Evolutionary conservation across 2,113 vertebrate genomes (phyloP).

Genomic region (Coryphaenoides rupestris): DNA sequence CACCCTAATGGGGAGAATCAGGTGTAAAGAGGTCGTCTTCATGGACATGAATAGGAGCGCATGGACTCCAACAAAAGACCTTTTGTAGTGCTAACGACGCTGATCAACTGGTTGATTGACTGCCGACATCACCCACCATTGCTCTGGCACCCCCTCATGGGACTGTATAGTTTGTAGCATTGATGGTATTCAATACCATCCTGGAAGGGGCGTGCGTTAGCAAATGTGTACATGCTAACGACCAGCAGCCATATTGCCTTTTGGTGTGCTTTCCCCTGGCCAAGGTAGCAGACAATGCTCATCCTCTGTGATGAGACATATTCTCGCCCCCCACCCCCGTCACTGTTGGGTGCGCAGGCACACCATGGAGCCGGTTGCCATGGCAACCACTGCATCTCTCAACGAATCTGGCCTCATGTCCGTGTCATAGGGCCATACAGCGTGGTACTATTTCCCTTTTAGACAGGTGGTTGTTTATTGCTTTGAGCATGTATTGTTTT

Average conservation of each 20-base stretch:
- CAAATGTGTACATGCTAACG: too few relatives aligned
- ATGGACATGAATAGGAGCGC: slow-evolving; percentile 25
- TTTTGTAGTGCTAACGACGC: slow-evolving; percentile 63
- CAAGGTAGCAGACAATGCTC: slow-evolving; percentile 42
- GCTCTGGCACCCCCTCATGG: neutral
- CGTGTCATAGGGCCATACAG: slow-evolving; percentile 19
- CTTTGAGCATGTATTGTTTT: slow-evolving; percentile 14
- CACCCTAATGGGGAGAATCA: slow-evolving; percentile 47
- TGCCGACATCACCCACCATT: slow-evolving; percentile 50
- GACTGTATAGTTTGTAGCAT: too few relatives aligned
- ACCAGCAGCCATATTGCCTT: neutral
- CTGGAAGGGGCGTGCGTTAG: too few relatives aligned
- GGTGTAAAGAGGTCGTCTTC: slow-evolving; percentile 37
- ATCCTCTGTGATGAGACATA: slow-evolving; percentile 25
- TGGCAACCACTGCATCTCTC: slow-evolving; percentile 51
- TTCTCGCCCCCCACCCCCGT: slow-evolving; percentile 15
- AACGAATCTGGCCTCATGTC: slow-evolving; percentile 11
- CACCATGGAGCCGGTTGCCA: slow-evolving; percentile 48
- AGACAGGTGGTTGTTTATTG: slow-evolving; percentile 33
- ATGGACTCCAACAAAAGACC: slow-evolving; percentile 46
- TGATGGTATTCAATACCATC: too few relatives aligned
- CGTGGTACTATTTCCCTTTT: slow-evolving; percentile 12
- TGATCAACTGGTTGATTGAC: slow-evolving; percentile 67
- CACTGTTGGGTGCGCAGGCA: slow-evolving; percentile 35
- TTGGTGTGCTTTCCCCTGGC: neutral